phyloP scores from a whole-genome alignment of 2,797 vertebrate genomes.

The Tauraco hartlaubi region DNA sequence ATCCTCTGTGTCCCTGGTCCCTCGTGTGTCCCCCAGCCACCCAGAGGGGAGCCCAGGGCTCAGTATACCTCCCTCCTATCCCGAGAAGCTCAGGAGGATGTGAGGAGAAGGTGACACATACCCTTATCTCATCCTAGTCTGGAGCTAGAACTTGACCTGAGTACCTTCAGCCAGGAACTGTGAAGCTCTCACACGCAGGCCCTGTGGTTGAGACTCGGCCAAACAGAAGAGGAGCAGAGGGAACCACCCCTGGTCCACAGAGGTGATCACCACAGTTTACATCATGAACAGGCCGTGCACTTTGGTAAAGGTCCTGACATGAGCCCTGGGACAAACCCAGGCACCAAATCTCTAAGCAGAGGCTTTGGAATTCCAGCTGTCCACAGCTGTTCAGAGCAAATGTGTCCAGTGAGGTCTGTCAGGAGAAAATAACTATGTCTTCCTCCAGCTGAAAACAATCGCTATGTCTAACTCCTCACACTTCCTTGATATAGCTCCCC shows the following conservation, averaged over 20 bases:
- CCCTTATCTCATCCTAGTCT: background rate
- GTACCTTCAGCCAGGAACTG: background rate
- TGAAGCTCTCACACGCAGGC: background rate
- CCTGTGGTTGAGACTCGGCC: background rate
- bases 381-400: background rate
- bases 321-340: background rate
- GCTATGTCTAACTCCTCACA: background rate
- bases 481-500: background rate
- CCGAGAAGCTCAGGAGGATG: background rate
- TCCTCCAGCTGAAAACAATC: background rate
- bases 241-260: background rate
- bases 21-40: background rate
- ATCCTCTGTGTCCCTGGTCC: fast-evolving
- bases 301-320: background rate
- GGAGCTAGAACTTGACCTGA: background rate
- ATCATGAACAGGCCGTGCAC: background rate
- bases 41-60: background rate
- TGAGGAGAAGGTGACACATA: background rate
- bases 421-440: background rate
- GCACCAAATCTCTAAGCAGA: background rate
- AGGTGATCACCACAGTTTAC: background rate
- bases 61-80: background rate
- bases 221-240: background rate
- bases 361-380: background rate
- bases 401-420: background rate